Evolutionary conservation across 2,888 invertebrate species (phyloP), one percentile per base, ranked within the genome.

Genomic region (Scrobipalpa atriplicella): DNA sequence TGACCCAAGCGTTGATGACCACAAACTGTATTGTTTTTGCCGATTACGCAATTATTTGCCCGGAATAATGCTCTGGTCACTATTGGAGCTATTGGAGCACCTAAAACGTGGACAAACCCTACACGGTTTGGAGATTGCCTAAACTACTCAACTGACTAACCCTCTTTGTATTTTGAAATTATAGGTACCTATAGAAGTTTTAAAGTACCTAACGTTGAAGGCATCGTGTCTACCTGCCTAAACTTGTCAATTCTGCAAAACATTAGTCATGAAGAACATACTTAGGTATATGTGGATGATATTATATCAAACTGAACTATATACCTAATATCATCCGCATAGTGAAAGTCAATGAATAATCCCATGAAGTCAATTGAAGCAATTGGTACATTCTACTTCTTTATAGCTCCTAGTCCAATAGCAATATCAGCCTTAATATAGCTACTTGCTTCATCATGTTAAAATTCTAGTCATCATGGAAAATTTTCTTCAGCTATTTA

Each of bases 21-120:
- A 84, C 68, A 75, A 71, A 74, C 74, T 73, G 73, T 82, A 86
- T 89, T 89, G 89, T 90, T 90, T 89, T 89, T 81, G 87, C 79
- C 85, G 83, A 87, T 89, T 86, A 86, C 80, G 81, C 77, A 84
- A 89, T 85, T 84, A 89, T 81, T 87, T 89, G 85, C 72, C 89
- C 85, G 89, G 89, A 90, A 90, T 88, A 90, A 90, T 81, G 73
- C 79, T 72, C 69, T 71, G 68, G 77, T 62, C 43, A 62, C 41
- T 19, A 19, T 61, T 11, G 47, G 47, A 47, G 2, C 16, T 47
- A 47, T 47, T 47, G 47, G n/a, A 38, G 19, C 39, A 61, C 61
- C 61, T 41, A 41, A 39, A 18, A 29, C 19, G 16, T 41, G 41
- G 1, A 18, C 38, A 61, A 61, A 61, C 41, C 41, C 61, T 61